A percentile compares a stretch with the other conserved stretches of the same genome.
These are phyloP conservation scores for Chrysolina oricalcia DNA, from an alignment of 2,888 invertebrate genomes.

Conservation along the genomic window DNA sequence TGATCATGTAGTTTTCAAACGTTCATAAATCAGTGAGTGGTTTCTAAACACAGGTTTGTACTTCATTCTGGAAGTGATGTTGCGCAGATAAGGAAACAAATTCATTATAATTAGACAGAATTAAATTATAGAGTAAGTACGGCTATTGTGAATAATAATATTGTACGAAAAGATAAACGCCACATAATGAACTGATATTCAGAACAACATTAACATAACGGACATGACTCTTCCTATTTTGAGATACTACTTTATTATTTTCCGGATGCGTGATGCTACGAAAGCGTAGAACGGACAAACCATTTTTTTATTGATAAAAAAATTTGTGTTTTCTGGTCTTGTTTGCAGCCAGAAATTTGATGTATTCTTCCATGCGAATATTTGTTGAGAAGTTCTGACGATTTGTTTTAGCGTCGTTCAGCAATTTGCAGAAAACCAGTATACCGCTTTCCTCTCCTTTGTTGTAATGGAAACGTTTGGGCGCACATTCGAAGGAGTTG, in stretches of 20 bases:
- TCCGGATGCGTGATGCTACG: background rate
- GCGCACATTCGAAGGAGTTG: no score
- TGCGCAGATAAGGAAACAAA: slow-evolving; percentile 13
- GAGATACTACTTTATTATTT: background rate
- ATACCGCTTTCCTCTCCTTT: no score
- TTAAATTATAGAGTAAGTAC: slow-evolving; percentile 13
- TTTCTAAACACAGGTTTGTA: slow-evolving; percentile 8
- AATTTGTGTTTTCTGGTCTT: no score
- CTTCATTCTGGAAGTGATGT: slow-evolving; percentile 16
- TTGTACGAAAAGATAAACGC: slow-evolving; percentile 1
- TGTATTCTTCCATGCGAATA: no score
- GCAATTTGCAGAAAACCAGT: no score
- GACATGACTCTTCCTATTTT: background rate
- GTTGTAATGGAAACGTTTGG: no score
- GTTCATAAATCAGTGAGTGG: slow-evolving; percentile 1
- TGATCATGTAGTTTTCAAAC: slow-evolving; percentile 2
- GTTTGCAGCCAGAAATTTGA: no score
- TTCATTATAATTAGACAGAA: slow-evolving; percentile 7
- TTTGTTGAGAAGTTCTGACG: no score
- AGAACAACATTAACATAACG: background rate
- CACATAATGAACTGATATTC: slow-evolving; percentile 7
- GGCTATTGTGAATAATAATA: slow-evolving; percentile 9
- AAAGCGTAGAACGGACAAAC: no score
- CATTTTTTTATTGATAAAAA: no score
- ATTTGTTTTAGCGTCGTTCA: no score